phyloP scores from a whole-genome alignment of 35 echinoderm and acorn worm species.

The Eucidaris tribuloides region DNA sequence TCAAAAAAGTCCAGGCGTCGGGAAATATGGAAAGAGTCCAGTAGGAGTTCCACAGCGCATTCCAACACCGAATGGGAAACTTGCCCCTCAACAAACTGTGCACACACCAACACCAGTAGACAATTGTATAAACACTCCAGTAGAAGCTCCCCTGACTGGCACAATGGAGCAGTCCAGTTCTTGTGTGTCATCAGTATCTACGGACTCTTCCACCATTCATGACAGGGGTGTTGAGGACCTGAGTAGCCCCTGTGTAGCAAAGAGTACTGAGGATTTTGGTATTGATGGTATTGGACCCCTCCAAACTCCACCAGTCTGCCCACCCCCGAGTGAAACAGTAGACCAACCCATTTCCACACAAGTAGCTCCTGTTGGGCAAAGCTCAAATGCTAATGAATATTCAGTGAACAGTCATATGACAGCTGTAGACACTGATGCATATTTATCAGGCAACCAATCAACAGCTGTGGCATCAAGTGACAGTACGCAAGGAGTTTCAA shows the following conservation, averaged over 20 bases:
- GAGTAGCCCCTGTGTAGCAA: neutral
- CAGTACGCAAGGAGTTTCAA: neutral
- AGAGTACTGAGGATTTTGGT: neutral
- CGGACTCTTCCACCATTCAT: neutral
- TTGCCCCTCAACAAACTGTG: neutral
- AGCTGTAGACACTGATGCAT: too few relatives aligned
- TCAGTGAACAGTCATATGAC: neutral
- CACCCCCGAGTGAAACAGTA: neutral
- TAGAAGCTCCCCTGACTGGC: neutral
- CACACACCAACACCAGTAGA: neutral
- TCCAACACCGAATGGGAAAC: neutral
- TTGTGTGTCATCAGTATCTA: neutral
- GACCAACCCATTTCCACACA: neutral
- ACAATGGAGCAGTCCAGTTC: neutral
- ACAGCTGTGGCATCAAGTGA: neutral
- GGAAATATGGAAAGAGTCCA: neutral
- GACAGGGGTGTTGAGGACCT: neutral
- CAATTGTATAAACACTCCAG: neutral
- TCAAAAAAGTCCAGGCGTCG: neutral
- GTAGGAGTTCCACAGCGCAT: neutral
- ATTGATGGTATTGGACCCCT: conserved; percentile 32
- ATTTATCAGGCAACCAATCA: too few relatives aligned
- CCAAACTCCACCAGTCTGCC: neutral
- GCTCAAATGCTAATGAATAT: neutral
- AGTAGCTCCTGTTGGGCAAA: neutral